Evolutionary conservation across 2,888 invertebrate species (phyloP).

Genomic region (Melieria crassipennis): DNA sequence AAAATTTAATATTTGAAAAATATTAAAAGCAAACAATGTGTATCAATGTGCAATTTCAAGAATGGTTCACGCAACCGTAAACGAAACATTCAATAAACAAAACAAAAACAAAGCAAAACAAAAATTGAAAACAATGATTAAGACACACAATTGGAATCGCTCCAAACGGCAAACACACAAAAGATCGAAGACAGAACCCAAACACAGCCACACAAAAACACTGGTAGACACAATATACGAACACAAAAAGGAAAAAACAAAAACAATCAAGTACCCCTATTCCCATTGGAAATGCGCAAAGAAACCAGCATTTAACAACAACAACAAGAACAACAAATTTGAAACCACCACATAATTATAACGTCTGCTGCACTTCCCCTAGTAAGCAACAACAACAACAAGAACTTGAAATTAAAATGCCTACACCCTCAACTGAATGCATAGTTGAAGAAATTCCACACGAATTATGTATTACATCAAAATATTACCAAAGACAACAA

Average conservation of each 20-base stretch:
- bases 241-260: too few relatives aligned
- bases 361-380: not conserved
- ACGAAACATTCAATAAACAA: slow-evolving; percentile 32
- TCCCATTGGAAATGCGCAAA: not conserved
- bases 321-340: not conserved
- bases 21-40: slow-evolving; percentile 39
- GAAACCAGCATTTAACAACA: too few relatives aligned
- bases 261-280: slow-evolving; percentile 14
- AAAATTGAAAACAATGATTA: slow-evolving; percentile 25
- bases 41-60: slow-evolving; percentile 61
- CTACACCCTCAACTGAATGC: too few relatives aligned
- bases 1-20: slow-evolving; percentile 54
- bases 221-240: too few relatives aligned
- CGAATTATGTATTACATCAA: too few relatives aligned
- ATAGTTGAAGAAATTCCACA: too few relatives aligned
- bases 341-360: slow-evolving; percentile 35
- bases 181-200: too few relatives aligned
- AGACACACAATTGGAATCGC: too few relatives aligned
- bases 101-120: slow-evolving; percentile 38
- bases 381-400: slow-evolving; percentile 42
- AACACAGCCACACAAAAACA: too few relatives aligned
- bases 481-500: too few relatives aligned
- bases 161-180: too few relatives aligned
- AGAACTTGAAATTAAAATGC: slow-evolving; percentile 40
- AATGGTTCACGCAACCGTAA: slow-evolving; percentile 39